These are phyloP conservation scores for Poeciliopsis gracilis DNA, from an alignment of 2,797 vertebrate genomes.

Conservation along the genomic window DNA sequence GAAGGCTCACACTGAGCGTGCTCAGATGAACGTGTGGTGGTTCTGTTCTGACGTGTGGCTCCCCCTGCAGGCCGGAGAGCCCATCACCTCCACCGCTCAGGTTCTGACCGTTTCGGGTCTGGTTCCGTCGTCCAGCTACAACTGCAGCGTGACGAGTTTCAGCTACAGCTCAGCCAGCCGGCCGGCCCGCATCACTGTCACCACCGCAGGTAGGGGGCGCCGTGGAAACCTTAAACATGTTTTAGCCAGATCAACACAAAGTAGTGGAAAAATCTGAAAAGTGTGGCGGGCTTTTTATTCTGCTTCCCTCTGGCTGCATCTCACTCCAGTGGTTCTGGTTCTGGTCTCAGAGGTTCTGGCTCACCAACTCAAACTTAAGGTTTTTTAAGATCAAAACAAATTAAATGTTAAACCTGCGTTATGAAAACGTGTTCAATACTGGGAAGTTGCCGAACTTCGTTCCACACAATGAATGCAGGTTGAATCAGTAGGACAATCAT, in stretches of 20 bases:
- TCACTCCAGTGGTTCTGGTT: background rate
- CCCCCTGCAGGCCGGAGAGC: constrained; percentile 77
- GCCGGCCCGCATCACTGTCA: constrained; percentile 85
- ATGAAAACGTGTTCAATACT: no score
- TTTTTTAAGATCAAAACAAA: no score
- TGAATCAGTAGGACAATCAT: no score
- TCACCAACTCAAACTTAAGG: no score
- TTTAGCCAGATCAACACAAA: no score
- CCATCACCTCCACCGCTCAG: constrained; percentile 83
- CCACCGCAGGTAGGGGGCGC: constrained; percentile 84
- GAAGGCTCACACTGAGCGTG: background rate
- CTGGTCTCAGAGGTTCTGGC: background rate
- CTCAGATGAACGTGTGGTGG: background rate
- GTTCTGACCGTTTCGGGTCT: constrained; percentile 88
- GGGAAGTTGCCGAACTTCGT: no score
- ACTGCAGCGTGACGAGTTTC: constrained; percentile 91
- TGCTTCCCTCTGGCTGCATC: background rate
- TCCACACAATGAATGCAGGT: no score
- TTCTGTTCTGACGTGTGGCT: background rate
- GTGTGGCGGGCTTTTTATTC: background rate
- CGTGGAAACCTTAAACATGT: no score
- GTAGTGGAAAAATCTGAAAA: background rate
- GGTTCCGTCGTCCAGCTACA: constrained; percentile 88
- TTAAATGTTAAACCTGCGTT: no score
- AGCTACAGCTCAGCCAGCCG: constrained; percentile 90